Percentiles rank a stretch among this genome's conserved stretches.
Conservation (phyloP, 2,113 vertebrate species). For the Ursus arctos region DNA sequence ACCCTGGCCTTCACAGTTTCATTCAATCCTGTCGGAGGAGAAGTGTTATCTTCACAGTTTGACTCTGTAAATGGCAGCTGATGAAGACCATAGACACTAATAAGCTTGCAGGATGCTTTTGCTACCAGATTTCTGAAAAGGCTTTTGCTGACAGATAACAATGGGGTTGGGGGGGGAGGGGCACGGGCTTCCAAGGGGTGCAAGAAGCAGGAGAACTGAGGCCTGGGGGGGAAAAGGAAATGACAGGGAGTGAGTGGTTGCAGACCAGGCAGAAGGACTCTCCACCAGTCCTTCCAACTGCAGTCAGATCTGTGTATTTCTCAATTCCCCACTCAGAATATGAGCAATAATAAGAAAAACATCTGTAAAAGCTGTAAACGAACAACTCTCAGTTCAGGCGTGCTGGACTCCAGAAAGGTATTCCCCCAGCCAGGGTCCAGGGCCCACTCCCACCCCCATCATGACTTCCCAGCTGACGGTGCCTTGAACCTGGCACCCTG, state of each 20-base stretch:
- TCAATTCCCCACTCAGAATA: not conserved
- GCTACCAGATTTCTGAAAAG: not conserved
- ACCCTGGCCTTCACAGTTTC: not conserved
- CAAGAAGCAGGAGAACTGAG: not conserved
- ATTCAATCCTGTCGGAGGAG: not conserved
- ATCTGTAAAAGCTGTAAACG: not conserved
- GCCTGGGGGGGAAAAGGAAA: not conserved
- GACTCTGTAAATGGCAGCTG: not conserved
- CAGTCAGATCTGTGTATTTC: not conserved
- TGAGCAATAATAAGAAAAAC: not conserved
- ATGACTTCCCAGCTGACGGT: not conserved
- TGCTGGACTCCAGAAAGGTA: not conserved
- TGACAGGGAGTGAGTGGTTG: fast-evolving
- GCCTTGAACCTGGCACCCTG: not conserved
- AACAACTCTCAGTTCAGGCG: not conserved
- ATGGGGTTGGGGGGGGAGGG: too few species aligned
- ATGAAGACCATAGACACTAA: not conserved
- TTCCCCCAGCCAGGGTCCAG: not conserved
- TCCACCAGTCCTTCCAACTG: not conserved
- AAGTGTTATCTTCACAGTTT: not conserved
- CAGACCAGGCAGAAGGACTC: not conserved
- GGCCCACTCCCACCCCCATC: not conserved
- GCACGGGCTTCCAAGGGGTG: not conserved
- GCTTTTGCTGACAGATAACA: not conserved
- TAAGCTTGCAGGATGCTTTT: not conserved